Conservation (phyloP, 2,113 vertebrate species). For the Garra rufa region DNA sequence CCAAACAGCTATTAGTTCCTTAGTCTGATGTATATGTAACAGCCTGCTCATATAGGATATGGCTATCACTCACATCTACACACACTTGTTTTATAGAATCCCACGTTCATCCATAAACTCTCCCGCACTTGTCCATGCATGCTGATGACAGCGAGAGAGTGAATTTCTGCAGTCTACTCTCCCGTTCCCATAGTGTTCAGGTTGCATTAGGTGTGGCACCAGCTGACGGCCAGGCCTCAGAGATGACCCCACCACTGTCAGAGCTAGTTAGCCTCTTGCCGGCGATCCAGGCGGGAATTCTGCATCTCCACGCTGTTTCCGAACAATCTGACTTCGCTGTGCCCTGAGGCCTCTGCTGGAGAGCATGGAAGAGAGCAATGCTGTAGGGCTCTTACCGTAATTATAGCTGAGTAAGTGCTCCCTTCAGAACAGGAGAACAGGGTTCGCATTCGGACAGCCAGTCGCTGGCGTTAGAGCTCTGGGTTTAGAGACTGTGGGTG, state of each 20-base stretch:
- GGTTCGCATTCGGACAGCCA: conserved; percentile 8
- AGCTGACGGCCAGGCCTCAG: conserved; percentile 52
- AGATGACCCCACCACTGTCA: conserved; percentile 56
- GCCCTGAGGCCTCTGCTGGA: conserved; percentile 39
- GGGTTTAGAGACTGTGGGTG: background rate
- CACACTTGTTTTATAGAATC: background rate
- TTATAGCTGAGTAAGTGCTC: conserved; percentile 48
- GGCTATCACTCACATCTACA: conserved; percentile 17
- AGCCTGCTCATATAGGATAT: background rate
- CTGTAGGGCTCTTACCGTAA: conserved; percentile 47
- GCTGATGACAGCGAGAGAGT: conserved; percentile 8
- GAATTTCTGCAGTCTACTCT: conserved; percentile 28
- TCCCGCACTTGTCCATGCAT: background rate
- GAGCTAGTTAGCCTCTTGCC: conserved; percentile 49
- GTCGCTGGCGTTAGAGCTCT: background rate
- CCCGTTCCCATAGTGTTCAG: conserved; percentile 52
- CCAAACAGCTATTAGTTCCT: background rate
- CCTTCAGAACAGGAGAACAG: conserved; percentile 31
- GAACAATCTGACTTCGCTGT: conserved; percentile 42
- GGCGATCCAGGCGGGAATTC: conserved; percentile 40
- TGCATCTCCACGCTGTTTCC: conserved; percentile 25
- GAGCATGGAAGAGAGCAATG: conserved; percentile 37
- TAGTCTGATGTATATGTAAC: background rate
- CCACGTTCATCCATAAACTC: background rate
- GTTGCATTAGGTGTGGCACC: conserved; percentile 51